Evolutionary conservation across 2,113 vertebrate species (phyloP).

Genomic region (Passerina amoena): DNA sequence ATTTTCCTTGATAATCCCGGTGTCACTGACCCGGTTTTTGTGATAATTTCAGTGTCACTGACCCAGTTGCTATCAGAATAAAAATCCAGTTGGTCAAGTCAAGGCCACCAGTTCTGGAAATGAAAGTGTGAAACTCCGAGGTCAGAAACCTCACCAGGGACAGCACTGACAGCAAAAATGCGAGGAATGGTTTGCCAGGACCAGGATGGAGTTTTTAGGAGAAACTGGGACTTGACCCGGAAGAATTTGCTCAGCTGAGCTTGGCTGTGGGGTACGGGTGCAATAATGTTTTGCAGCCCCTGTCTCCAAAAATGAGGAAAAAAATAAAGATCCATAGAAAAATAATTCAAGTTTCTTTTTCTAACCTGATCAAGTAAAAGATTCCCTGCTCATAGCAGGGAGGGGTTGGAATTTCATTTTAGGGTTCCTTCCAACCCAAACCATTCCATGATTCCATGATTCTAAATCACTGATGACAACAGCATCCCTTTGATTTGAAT

Average conservation of each 20-base stretch:
- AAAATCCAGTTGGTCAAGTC: background rate
- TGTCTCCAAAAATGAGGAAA: background rate
- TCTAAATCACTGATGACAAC: no score
- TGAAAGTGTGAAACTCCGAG: background rate
- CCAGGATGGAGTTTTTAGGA: background rate
- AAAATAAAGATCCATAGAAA: fast-evolving
- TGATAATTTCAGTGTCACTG: background rate
- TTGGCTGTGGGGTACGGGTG: no score
- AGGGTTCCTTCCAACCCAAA: background rate
- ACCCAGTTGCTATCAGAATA: background rate
- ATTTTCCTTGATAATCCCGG: background rate
- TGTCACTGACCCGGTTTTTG: background rate
- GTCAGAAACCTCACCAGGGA: background rate
- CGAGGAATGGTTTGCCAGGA: background rate
- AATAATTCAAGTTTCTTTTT: background rate
- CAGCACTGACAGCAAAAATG: background rate
- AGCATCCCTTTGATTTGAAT: background rate
- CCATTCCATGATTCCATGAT: no score
- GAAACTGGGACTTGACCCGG: background rate
- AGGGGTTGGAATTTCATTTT: background rate
- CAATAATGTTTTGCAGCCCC: background rate
- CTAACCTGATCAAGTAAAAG: background rate
- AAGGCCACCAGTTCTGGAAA: background rate
- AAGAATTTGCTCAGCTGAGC: background rate
- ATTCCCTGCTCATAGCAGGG: background rate